phyloP scores from a whole-genome alignment of 2,888 invertebrate genomes.

The Rhopalosiphum nymphaeae region DNA sequence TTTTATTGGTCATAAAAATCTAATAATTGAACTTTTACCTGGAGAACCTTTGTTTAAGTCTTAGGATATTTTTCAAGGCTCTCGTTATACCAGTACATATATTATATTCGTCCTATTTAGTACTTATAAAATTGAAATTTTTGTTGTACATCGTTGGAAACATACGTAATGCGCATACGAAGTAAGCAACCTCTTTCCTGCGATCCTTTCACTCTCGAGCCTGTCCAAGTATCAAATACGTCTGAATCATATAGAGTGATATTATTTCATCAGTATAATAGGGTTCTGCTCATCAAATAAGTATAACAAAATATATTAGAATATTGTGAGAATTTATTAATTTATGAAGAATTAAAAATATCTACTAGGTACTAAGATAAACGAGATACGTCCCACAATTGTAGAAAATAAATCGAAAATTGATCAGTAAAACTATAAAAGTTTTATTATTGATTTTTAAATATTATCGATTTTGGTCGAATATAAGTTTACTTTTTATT shows the following conservation, averaged over 20 bases:
- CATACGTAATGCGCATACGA: background rate
- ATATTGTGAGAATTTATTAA: background rate
- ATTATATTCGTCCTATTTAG: background rate
- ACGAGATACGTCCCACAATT: background rate
- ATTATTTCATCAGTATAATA: background rate
- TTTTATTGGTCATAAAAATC: background rate
- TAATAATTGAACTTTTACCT: background rate
- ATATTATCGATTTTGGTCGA: background rate
- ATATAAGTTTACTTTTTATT: too few relatives aligned
- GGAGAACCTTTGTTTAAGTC: background rate
- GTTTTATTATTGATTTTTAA: background rate
- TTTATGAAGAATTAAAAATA: background rate
- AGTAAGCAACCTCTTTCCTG: constrained; percentile 19
- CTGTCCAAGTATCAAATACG: background rate
- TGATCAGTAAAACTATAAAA: background rate
- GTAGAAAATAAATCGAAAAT: background rate
- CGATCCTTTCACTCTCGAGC: background rate
- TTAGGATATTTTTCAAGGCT: background rate
- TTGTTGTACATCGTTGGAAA: background rate
- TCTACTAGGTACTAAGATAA: background rate
- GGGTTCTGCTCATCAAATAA: background rate
- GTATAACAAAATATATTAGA: background rate
- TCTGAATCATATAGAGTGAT: background rate
- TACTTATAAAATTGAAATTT: background rate
- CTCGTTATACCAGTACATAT: background rate